Conservation (phyloP, 2,888 invertebrate genomes). For the Petrolisthes cinctipes region DNA sequence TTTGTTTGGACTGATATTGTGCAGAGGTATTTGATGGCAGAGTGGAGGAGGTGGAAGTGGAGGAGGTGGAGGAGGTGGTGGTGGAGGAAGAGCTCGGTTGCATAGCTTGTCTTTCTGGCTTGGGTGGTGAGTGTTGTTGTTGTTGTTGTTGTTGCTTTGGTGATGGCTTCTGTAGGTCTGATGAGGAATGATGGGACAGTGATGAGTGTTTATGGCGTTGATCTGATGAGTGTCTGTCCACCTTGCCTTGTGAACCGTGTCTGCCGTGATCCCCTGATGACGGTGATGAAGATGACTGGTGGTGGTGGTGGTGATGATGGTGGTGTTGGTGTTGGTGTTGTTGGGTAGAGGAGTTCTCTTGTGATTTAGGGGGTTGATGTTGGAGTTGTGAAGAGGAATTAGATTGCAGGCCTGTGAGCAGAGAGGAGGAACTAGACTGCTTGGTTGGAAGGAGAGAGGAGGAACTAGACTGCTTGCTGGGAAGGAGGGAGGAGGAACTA, state of each 20-base stretch:
- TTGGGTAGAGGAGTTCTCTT: conserved; percentile 23
- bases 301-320: neutral
- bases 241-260: neutral
- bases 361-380: neutral
- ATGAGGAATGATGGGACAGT: neutral
- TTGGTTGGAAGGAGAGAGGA: neutral
- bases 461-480: neutral
- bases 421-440: neutral
- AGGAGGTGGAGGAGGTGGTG: neutral
- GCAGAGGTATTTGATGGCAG: neutral
- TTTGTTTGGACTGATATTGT: conserved; percentile 12
- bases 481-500: too few relatives aligned
- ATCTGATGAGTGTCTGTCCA: conserved; percentile 28
- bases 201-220: conserved; percentile 19
- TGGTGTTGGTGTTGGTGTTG: conserved; percentile 21
- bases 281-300: neutral
- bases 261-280: conserved; percentile 26
- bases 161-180: conserved; percentile 8
- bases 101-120: neutral
- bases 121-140: conserved; percentile 16
- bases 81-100: conserved; percentile 29
- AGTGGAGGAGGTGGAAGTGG: conserved; percentile 1
- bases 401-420: neutral
- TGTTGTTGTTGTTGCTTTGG: conserved; percentile 27
- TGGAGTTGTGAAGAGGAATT: conserved; percentile 15